Percentiles rank a stretch among this genome's conserved stretches.
Evolutionary conservation across 2,888 invertebrate genomes (phyloP).

Genomic region (Drosophila peninsularis): DNA sequence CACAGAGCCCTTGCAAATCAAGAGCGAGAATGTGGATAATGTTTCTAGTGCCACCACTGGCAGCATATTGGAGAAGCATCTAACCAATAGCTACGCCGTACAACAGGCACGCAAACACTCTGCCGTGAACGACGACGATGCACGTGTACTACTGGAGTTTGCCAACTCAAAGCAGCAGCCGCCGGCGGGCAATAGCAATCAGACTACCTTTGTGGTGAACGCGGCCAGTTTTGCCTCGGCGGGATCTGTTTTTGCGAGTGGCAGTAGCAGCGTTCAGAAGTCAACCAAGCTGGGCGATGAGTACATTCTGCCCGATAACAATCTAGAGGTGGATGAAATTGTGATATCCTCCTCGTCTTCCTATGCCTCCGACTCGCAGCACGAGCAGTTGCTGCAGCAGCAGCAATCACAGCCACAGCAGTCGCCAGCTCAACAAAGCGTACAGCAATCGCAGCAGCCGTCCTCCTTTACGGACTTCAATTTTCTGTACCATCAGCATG

Average conservation of each 20-base stretch:
- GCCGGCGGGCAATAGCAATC: slow-evolving; percentile 36
- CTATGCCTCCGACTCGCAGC: slow-evolving; percentile 65
- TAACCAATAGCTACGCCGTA: slow-evolving; percentile 55
- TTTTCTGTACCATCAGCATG: slow-evolving; percentile 65
- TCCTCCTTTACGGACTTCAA: slow-evolving; percentile 62
- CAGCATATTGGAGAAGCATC: slow-evolving; percentile 81
- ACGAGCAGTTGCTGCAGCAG: slow-evolving; percentile 29
- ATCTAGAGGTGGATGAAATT: slow-evolving; percentile 75
- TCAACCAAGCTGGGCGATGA: slow-evolving; percentile 56
- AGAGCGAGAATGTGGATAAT: slow-evolving; percentile 67
- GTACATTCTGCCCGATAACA: slow-evolving; percentile 69
- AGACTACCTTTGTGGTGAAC: slow-evolving; percentile 72
- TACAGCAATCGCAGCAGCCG: slow-evolving; percentile 47
- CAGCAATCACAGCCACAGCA: slow-evolving; percentile 31
- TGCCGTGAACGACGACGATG: slow-evolving; percentile 75
- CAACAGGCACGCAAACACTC: slow-evolving; percentile 53
- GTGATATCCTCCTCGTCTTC: slow-evolving; percentile 77
- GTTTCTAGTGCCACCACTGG: slow-evolving; percentile 37
- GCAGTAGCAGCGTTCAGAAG: slow-evolving; percentile 30
- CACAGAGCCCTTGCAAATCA: slow-evolving; percentile 64
- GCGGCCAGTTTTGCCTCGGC: slow-evolving; percentile 78
- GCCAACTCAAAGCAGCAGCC: slow-evolving; percentile 77
- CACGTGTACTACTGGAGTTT: slow-evolving; percentile 80
- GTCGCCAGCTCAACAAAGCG: slow-evolving; percentile 10
- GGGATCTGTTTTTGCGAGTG: slow-evolving; percentile 75